Base-by-base conservation (phyloP, 1,140 invertebrate species). In the Bombus vancouverensis region DNA sequence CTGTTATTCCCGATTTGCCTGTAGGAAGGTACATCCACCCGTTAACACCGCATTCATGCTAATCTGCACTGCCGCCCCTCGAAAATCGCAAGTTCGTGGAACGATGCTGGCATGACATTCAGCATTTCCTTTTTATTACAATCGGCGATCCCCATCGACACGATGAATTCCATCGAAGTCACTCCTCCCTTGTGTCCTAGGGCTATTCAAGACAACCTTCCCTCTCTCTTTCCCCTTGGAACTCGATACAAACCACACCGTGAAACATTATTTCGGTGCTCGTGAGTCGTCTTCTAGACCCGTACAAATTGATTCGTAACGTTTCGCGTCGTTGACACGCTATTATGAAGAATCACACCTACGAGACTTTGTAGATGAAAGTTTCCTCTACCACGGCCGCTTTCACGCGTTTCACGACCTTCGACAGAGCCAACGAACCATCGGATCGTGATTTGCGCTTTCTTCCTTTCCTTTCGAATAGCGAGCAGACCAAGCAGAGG, bases 271-370 rank as follows among this genome's bases (percentile, higher is more conserved):
- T 79, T 84, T 71, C 76, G 53, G n/a, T 6, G 37, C 32, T 44
- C n/a, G 53, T 62, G 34, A 32, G 39, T 37, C 44, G 59, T 44
- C 25, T 3, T 37, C 66, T 70, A 47, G 71, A 86, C 34, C 81
- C 80, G 59, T 71, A 62, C 44, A 59, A 86, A 86, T 86, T 86
- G 83, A 85, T 85, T 85, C 78, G 78, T 81, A 85, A 85, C 83
- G 78, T 85, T 85, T 81, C 83, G 78, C 53, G 22, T 81, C 83
- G 83, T 85, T 85, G 83, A 85, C 83, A 81, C 83, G 78, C 57
- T 53, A 87, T 89, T 87, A 90, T 78, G 68, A 34, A 39, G 59
- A 70, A 73, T 85, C 68, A 65, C 76, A 84, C 81, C 81, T 72
- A 81, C 74, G 28, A 53, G 80, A 66, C 65, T 57, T 83, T 57